Evolutionary conservation across 2,113 vertebrate genomes (phyloP), one percentile per base, ranked within the genome.

Genomic region (Neotoma lepida): DNA sequence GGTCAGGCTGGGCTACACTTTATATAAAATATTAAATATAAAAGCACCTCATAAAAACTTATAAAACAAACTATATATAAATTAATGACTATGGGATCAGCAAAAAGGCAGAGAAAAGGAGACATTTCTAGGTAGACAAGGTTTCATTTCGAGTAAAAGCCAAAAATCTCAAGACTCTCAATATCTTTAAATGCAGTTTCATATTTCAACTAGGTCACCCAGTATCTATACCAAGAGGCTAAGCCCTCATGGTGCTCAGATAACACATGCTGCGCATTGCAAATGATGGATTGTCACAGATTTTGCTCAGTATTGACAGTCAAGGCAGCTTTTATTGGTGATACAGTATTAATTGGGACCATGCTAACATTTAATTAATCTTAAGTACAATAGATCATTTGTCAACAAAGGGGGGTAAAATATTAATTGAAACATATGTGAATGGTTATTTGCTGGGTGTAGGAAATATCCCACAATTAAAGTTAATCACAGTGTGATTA

Each of bases 321-420:
- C 28, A 88, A 61, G 96, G 96, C 35, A 46, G 88, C 80, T 95
- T 71, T 93, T 89, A 84, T 94, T 95, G 92, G 66, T 74, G 86
- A 97, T 91, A 86, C 86, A 90, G 10, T 88, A 49, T 91, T 94
- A 97, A 91, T 87, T 89, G 85, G 89, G 93, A 96, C 97, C 96
- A 96, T 73, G 92, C 93, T 92, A 95, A 96, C 86, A 94, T 66
- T 96, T 94, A 97, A 98, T 97, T 93, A 35, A 95, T 2, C 86
- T 92, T 56, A 97, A 97, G 14, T 90, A 95, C 74, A 80, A 96
- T 95, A 96, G 13, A 51, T 76, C 93, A 94, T 95, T 94, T 97
- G 88, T 61, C 89, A 97, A 94, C 96, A 95, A 96, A 96, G 58
- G 87, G 95, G 89, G 89, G 86, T 51, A 90, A 78, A 82, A 97